Evolutionary conservation across 2,797 vertebrate genomes (phyloP).

Genomic region (Trichosurus vulpecula): DNA sequence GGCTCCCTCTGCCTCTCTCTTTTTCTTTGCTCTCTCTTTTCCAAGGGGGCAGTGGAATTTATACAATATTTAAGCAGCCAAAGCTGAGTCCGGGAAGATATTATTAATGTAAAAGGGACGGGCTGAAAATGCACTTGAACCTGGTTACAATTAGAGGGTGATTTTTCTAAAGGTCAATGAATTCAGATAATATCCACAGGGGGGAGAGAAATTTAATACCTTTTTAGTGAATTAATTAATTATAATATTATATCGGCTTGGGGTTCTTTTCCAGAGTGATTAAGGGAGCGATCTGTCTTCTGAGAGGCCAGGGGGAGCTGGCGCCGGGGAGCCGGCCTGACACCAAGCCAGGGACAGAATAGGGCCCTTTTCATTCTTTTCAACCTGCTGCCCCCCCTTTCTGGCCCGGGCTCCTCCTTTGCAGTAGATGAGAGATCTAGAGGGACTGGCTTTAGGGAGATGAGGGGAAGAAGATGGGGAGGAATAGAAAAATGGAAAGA

Average conservation of each 20-base stretch:
- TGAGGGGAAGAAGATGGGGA: neutral
- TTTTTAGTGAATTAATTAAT: constrained; percentile 99
- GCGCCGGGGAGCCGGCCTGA: constrained; percentile 58
- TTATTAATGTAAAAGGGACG: constrained; percentile 93
- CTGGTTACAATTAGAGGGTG: constrained; percentile 98
- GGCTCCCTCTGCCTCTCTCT: constrained; percentile 34
- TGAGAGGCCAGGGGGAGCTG: constrained; percentile 78
- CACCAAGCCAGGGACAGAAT: constrained; percentile 73
- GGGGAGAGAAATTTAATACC: constrained; percentile 99
- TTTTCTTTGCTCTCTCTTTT: constrained; percentile 75
- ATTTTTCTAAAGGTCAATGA: constrained; percentile 99
- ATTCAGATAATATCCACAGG: constrained; percentile 99
- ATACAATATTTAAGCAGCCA: constrained; percentile 89
- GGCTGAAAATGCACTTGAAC: constrained; percentile 93
- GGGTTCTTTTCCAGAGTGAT: constrained; percentile 99
- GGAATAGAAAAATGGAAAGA: neutral
- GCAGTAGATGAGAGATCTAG: neutral
- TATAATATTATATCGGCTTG: constrained; percentile 99
- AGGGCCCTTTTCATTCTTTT: constrained; percentile 74
- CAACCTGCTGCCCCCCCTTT: neutral
- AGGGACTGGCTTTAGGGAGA: neutral
- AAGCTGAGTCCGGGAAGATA: constrained; percentile 86
- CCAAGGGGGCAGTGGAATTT: constrained; percentile 86
- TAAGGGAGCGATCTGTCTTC: constrained; percentile 93
- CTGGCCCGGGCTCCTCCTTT: neutral